Conservation (phyloP, 2,113 vertebrate species). For the Scortum barcoo region DNA sequence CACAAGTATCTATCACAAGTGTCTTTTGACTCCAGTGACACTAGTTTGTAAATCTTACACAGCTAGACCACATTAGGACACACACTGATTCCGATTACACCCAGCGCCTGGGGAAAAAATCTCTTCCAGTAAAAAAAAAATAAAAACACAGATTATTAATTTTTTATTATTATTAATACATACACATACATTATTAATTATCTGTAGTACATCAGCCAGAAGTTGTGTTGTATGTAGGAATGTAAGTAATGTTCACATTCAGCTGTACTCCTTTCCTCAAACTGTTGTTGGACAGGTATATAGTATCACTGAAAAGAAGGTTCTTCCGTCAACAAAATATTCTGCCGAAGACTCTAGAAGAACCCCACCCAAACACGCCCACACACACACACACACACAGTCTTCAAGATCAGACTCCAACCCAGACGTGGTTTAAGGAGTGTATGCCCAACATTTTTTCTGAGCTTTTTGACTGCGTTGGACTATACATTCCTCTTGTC, state of each 20-base stretch:
- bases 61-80: no score
- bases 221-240: background rate
- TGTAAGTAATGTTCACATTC: background rate
- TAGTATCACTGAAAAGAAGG: background rate
- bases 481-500: background rate
- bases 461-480: background rate
- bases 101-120: background rate
- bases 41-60: background rate
- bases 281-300: background rate
- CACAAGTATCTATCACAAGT: background rate
- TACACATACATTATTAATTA: constrained; percentile 14
- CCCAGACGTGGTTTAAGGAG: background rate
- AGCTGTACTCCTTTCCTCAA: background rate
- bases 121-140: fast-evolving
- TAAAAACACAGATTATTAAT: background rate
- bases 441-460: background rate
- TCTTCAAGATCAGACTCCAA: background rate
- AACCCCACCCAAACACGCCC: background rate
- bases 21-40: constrained; percentile 1
- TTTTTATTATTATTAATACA: background rate
- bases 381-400: background rate
- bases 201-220: background rate
- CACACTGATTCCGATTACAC: background rate
- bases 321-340: background rate
- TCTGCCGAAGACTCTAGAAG: background rate